Evolutionary conservation across 2,888 invertebrate genomes (phyloP).

Genomic region (Dryomyza anilis): DNA sequence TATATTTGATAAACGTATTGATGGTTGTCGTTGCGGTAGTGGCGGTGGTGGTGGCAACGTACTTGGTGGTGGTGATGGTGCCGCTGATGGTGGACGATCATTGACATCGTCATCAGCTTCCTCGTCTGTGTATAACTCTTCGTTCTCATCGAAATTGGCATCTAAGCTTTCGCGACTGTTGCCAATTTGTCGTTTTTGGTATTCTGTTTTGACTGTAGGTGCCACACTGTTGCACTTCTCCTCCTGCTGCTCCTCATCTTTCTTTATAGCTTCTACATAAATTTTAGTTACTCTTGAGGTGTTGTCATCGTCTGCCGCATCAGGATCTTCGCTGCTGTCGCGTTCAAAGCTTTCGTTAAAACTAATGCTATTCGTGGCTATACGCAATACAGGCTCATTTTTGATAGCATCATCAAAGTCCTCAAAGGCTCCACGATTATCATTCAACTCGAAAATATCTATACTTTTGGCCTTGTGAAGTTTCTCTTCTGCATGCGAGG

Average conservation of each 20-base stretch:
- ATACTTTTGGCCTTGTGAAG: slow-evolving; percentile 54
- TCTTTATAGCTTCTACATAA: slow-evolving; percentile 27
- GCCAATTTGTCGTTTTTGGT: slow-evolving; percentile 38
- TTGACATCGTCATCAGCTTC: slow-evolving; percentile 29
- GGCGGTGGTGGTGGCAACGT: slow-evolving; percentile 49
- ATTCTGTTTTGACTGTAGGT: background rate
- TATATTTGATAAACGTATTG: slow-evolving; percentile 23
- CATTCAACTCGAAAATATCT: slow-evolving; percentile 54
- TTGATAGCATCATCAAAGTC: slow-evolving; percentile 57
- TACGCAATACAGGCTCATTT: slow-evolving; percentile 53
- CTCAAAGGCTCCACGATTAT: slow-evolving; percentile 45
- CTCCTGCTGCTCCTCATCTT: background rate
- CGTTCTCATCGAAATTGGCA: slow-evolving; percentile 41
- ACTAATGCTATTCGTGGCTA: slow-evolving; percentile 31
- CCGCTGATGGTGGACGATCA: slow-evolving; percentile 43
- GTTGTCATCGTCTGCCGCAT: slow-evolving; percentile 43
- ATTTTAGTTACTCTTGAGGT: slow-evolving; percentile 42
- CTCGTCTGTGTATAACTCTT: slow-evolving; percentile 27
- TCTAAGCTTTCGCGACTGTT: slow-evolving; percentile 52
- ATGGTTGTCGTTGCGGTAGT: slow-evolving; percentile 43
- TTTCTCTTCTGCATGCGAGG: slow-evolving; percentile 31
- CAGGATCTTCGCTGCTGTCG: slow-evolving; percentile 42
- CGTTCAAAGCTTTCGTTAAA: slow-evolving; percentile 33
- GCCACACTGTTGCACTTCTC: background rate
- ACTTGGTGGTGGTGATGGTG: slow-evolving; percentile 45